Percentiles rank a stretch among this genome's conserved stretches.
phyloP scores from a whole-genome alignment of 2,888 invertebrate species.

The Hipparchia semele region DNA sequence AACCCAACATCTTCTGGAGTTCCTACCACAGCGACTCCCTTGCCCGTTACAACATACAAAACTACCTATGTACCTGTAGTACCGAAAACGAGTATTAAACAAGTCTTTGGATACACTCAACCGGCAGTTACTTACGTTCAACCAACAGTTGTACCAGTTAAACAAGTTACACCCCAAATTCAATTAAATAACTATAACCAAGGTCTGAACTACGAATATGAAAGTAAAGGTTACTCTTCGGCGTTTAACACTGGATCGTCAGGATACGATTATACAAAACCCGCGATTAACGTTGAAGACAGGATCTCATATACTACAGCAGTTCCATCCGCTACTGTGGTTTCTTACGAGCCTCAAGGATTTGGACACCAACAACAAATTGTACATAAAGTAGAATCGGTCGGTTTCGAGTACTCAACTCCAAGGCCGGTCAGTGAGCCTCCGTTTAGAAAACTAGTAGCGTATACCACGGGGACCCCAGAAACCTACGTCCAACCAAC shows the following conservation, averaged over 20 bases:
- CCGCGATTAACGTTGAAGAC: constrained; percentile 67
- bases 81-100: constrained; percentile 69
- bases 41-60: constrained; percentile 64
- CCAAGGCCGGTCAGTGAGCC: constrained; percentile 65
- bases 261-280: constrained; percentile 57
- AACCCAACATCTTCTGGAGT: constrained; percentile 73
- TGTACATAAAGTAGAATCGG: constrained; percentile 59
- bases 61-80: constrained; percentile 67
- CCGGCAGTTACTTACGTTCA: constrained; percentile 73
- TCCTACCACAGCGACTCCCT: constrained; percentile 72
- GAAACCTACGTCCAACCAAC: constrained; percentile 57
- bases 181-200: constrained; percentile 60
- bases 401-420: constrained; percentile 62
- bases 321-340: constrained; percentile 60
- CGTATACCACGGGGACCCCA: constrained; percentile 70
- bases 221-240: constrained; percentile 49
- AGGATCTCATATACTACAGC: constrained; percentile 64
- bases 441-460: constrained; percentile 69
- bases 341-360: constrained; percentile 65
- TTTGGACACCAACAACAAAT: constrained; percentile 67
- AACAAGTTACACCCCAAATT: constrained; percentile 59
- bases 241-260: constrained; percentile 38
- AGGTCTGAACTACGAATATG: constrained; percentile 56
- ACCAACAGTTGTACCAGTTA: constrained; percentile 61
- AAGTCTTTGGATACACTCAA: constrained; percentile 73